Evolutionary conservation across 2,888 invertebrate genomes (phyloP), one percentile per base, ranked within the genome.

Genomic region (Parapristionchus giblindavisi): DNA sequence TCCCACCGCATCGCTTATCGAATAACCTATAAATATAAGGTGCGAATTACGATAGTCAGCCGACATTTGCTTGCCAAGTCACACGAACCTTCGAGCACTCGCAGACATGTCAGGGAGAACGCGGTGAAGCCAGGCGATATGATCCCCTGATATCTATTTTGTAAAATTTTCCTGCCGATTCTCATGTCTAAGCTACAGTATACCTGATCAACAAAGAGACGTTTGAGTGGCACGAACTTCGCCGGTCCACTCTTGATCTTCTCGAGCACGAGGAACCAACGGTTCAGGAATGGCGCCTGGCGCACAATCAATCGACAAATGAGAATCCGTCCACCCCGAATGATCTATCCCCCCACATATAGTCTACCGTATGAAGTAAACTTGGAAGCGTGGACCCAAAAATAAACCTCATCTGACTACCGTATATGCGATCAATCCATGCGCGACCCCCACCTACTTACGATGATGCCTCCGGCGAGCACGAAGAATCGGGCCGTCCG

Each of bases 251-350:
- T 40, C 40, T 70, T 63, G n/a, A 85, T 77, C 40, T 77, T 72
- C 73, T 85, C 84, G 60, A 85, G 71, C 32, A 86, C 79, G 29
- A 75, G 72, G 58, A 84, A 84, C 85, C 85, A 85, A 0, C 77
- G 75, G 61, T 75, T 76, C 29, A 86, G 74, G 34, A 76, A 71
- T 21, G 85, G 85, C n/a, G 85, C 79, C 82, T 82, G 61, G n/a
- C n/a, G n/a, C n/a, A n/a, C n/a, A n/a, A n/a, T n/a, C n/a, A n/a
- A n/a, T n/a, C n/a, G n/a, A n/a, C n/a, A n/a, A n/a, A n/a, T n/a
- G n/a, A n/a, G n/a, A n/a, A n/a, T n/a, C n/a, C n/a, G n/a, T n/a
- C n/a, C n/a, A n/a, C n/a, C n/a, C n/a, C n/a, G n/a, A n/a, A n/a
- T n/a, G n/a, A n/a, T n/a, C n/a, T n/a, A n/a, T n/a, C n/a, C n/a